These are phyloP conservation scores for Athalia rosae DNA, from an alignment of 2,888 invertebrate genomes.

Conservation along the genomic window DNA sequence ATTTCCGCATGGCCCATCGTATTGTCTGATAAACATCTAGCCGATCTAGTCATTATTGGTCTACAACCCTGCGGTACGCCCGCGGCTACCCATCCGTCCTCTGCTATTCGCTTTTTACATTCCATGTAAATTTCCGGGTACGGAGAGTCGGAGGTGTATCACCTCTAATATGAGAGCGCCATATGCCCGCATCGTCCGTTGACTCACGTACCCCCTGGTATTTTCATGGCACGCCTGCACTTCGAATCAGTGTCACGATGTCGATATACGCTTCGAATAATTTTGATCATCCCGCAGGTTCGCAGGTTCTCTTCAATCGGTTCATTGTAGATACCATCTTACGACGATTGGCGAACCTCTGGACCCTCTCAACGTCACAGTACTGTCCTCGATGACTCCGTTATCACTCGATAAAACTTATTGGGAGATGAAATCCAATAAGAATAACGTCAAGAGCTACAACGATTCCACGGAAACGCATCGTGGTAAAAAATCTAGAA, in stretches of 20 bases:
- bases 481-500: conserved; percentile 69
- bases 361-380: conserved; percentile 32
- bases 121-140: too few relatives aligned
- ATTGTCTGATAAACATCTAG: conserved; percentile 37
- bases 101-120: too few relatives aligned
- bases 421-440: conserved; percentile 49
- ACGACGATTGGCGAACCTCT: conserved; percentile 18
- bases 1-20: conserved; percentile 34
- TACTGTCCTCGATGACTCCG: conserved; percentile 22
- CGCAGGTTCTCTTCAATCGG: conserved; percentile 22
- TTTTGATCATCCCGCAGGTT: neutral
- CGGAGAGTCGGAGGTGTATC: too few relatives aligned
- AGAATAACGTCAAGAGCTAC: conserved; percentile 45
- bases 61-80: conserved; percentile 11
- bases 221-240: too few relatives aligned
- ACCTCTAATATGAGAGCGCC: too few relatives aligned
- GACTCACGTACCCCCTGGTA: too few relatives aligned
- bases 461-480: conserved; percentile 7
- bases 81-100: neutral
- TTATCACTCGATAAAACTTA: conserved; percentile 49
- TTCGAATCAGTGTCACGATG: too few relatives aligned
- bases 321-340: conserved; percentile 31
- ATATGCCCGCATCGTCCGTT: too few relatives aligned
- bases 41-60: conserved; percentile 30
- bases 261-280: neutral